Percentiles rank a stretch among this genome's conserved stretches.
Conservation (phyloP, 1,140 invertebrate genomes). For the silkworm (Bombyx mori) region DNA sequence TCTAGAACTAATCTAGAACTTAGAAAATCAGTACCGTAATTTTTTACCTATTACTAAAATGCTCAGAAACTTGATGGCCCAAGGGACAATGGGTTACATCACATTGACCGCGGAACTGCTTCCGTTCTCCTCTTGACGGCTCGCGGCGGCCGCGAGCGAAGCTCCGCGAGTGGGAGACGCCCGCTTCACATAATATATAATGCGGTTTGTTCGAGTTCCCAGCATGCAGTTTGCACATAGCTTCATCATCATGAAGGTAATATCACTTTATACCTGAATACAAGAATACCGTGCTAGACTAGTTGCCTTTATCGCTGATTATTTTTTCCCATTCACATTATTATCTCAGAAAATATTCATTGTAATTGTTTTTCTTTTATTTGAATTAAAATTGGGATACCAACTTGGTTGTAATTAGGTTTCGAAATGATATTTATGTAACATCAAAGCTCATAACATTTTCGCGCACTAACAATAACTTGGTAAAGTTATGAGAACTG, state of each 20-base stretch:
- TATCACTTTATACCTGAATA: slow-evolving; percentile 2
- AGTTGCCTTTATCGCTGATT: too few relatives aligned
- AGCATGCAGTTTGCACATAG: slow-evolving; percentile 52
- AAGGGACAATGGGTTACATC: slow-evolving; percentile 60
- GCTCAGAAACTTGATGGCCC: slow-evolving; percentile 5
- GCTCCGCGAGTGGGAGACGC: slow-evolving; percentile 45
- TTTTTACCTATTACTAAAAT: background rate
- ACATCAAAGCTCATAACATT: too few relatives aligned
- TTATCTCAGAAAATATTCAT: too few relatives aligned
- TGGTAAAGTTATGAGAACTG: too few relatives aligned
- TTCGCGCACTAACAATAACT: too few relatives aligned
- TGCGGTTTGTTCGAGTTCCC: slow-evolving; percentile 34
- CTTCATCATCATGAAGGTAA: slow-evolving; percentile 64
- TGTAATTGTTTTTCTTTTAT: too few relatives aligned
- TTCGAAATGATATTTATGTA: too few relatives aligned
- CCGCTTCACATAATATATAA: slow-evolving; percentile 50
- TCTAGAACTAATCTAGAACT: too few relatives aligned
- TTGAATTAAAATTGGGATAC: too few relatives aligned
- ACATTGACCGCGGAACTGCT: slow-evolving; percentile 43
- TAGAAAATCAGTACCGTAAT: too few relatives aligned
- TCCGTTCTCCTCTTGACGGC: slow-evolving; percentile 55
- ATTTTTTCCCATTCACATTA: too few relatives aligned
- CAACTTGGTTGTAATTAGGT: too few relatives aligned
- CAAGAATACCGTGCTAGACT: background rate
- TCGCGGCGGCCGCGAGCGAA: slow-evolving; percentile 24